Evolutionary conservation across 2,113 vertebrate species (phyloP), one percentile per base, ranked within the genome.

Genomic region (Pleuronectes platessa): DNA sequence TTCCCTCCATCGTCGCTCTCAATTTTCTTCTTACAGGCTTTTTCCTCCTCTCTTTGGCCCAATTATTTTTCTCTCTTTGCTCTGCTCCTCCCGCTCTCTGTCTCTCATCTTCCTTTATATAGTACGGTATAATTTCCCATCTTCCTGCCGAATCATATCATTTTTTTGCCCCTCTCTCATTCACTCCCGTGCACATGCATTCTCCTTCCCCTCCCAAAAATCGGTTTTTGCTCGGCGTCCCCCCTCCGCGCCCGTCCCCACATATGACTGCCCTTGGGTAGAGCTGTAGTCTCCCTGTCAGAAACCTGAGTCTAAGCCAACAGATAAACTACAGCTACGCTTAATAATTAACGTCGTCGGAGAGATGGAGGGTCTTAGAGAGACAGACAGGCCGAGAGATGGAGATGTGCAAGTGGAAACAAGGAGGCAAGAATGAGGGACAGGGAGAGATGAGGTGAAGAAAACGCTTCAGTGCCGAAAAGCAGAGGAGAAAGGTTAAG

Each of bases 51-150:
- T 91, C 85, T 87, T 87, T 85, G 81, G 84, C 87, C 89, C 86
- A 90, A 90, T 90, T 91, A 89, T 88, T 92, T 86, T 86, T 18
- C 80, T 54, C 73, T 79, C 89, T 76, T 26, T 14, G 71, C 86
- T 84, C 61, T 14, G 68, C 81, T 84, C 82, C 85, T 83, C 68
- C 75, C 68, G 84, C 82, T 85, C 79, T 67, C 76, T 24, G 40
- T 81, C 74, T 77, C 64, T 83, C 64, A 72, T 66, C 65, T 82
- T 70, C 74, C 75, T 78, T 83, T 71, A 84, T 85, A 83, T 40
- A 66, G 76, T 49, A 35, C 35, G 2, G 67, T 62, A 80, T 86
- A 85, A 89, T 87, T 90, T 85, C 73, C 84, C 72, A 79, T 89
- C 63, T 87, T 86, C 78, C 78, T 86, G 82, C 72, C 68, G 14